Evolutionary conservation across 2,113 vertebrate species (phyloP), one percentile per base, ranked within the genome.

Genomic region (Chionis minor): DNA sequence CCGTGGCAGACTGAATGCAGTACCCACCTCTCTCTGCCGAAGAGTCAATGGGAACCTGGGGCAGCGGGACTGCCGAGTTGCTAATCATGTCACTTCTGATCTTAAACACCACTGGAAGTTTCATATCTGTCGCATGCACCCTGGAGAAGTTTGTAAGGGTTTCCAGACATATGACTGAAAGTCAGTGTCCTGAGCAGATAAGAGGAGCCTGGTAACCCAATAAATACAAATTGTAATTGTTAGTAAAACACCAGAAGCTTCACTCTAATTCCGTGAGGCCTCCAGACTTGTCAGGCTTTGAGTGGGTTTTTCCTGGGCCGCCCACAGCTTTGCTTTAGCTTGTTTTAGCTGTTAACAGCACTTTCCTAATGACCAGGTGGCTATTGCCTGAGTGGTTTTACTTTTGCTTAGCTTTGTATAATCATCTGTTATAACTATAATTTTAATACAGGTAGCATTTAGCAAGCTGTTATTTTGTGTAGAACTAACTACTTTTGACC

Each of bases 141-240:
- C 49, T 51, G 49, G 49, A 13, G 49, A 24, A 24, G 49, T 51
- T 51, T 24, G 49, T 51, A 51, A 51, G 49, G 23, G 49, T 51
- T 51, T 51, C 49, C 22, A 51, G 22, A 51, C 49, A 24, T 22
- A 24, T 12, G 45, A 58, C n/a, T 0, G 0, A 33, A 83, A 69
- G 14, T 33, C 23, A 40, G 21, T 4, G 15, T 75, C 10, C 71
- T 59, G n/a, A 86, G 38, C 42, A 80, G 21, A 8, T n/a, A 42
- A 75, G 15, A 71, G 7, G 14, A 86, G 27, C 4, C 22, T 35
- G 3, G 4, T 27, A 55, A 42, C 9, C 21, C n/a, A 35, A 14
- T 4, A 82, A 56, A 35, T 58, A 69, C 1, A 44, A 62, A 42
- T 24, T 79, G 21, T 30, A 9, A 24, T 63, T 22, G 15, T 23